Base-by-base conservation (phyloP, 1,140 invertebrate species). In the Drosophila nannoptera region DNA sequence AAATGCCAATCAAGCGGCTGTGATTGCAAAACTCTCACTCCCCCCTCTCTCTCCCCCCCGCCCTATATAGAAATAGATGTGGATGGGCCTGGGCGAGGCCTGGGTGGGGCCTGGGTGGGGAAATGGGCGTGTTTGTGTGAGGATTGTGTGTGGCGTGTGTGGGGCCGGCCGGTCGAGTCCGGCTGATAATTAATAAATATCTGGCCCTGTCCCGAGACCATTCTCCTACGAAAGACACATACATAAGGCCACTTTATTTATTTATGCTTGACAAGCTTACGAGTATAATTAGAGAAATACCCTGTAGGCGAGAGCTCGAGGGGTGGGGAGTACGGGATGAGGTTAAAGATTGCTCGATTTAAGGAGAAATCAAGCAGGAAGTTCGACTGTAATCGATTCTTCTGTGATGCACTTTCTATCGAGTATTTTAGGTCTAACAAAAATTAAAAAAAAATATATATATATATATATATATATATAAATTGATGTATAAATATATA, bases 111-210 rank as follows among this genome's bases (percentile, higher is more conserved):
- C 42, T 40, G 65, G 38, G 35, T 55, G 53, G 43, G 56, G 35
- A n/a, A n/a, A n/a, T n/a, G 22, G 32, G 49, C 32, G 16, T 14
- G 56, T 46, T 43, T 49, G 45, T 35, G 33, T 32, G 29, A n/a
- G 7, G n/a, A 66, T 35, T 66, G 50, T 72, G 40, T 58, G 55
- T 49, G 53, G 56, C 9, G 46, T 40, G 65, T 42, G 35, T 55
- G 53, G 43, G 56, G 35, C 12, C 43, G 14, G 2, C 54, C 61
- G 60, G 71, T 73, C 72, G 61, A 54, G 52, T 45, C 62, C 52
- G 67, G 48, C 69, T 73, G 80, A 76, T 83, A 84, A 83, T 83
- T 83, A 83, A 83, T 83, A 83, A 83, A 83, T 83, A 75, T 73
- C 72, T 67, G 46, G 60, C 52, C 53, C 54, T 61, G 63, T 73